phyloP scores from a whole-genome alignment of 2,113 vertebrate species.

The Pimephales promelas region DNA sequence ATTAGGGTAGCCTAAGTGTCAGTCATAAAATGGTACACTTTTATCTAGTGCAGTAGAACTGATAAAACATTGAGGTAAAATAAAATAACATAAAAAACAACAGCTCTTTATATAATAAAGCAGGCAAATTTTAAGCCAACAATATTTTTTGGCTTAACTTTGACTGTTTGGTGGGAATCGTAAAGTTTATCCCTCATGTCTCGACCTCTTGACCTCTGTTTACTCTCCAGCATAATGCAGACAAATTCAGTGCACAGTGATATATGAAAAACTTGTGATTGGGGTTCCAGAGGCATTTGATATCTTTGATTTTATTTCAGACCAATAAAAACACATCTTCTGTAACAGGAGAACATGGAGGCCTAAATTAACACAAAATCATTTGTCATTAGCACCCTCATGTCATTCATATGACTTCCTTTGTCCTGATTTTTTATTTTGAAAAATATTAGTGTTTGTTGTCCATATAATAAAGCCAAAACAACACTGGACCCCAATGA shows the following conservation, averaged over 20 bases:
- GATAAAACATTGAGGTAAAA: background rate
- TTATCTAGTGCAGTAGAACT: background rate
- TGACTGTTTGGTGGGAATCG: background rate
- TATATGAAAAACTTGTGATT: background rate
- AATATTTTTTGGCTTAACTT: background rate
- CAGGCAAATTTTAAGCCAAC: background rate
- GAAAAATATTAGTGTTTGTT: background rate
- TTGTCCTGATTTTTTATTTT: too few species aligned
- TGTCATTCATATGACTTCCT: background rate
- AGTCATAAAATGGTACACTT: background rate
- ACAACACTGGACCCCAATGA: background rate
- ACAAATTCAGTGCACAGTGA: background rate
- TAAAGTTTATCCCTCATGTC: background rate
- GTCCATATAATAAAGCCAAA: background rate
- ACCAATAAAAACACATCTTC: background rate
- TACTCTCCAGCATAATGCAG: background rate
- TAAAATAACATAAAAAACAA: background rate
- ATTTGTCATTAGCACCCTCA: background rate
- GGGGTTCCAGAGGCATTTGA: background rate
- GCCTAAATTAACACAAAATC: background rate
- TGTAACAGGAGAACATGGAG: background rate
- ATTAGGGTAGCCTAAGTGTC: background rate
- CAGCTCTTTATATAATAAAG: background rate
- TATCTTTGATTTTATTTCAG: constrained; percentile 1
- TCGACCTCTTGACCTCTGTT: background rate